Evolutionary conservation across 2,888 invertebrate genomes (phyloP).

Genomic region (Xestobium rufovillosum): DNA sequence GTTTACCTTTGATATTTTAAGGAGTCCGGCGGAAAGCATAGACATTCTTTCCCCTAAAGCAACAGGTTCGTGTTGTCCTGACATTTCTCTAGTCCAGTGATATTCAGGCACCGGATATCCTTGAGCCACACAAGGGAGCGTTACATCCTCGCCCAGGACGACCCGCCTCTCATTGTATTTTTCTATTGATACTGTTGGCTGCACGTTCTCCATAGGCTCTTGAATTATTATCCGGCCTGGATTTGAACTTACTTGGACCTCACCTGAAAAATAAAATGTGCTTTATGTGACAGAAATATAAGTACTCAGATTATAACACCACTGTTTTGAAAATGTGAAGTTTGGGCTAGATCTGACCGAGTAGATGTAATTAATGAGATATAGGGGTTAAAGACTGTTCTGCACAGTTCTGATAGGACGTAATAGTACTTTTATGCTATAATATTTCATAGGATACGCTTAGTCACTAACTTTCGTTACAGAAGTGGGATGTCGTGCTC

Average conservation of each 20-base stretch:
- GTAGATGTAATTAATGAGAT: no score
- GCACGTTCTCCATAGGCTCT: conserved; percentile 69
- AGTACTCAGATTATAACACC: background rate
- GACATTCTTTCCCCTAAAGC: conserved; percentile 56
- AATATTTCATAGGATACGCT: no score
- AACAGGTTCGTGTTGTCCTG: conserved; percentile 59
- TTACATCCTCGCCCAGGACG: conserved; percentile 64
- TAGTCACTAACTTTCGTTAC: no score
- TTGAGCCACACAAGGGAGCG: conserved; percentile 71
- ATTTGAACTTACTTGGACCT: conserved; percentile 51
- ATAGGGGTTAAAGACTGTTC: no score
- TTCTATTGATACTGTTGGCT: conserved; percentile 66
- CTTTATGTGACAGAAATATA: conserved; percentile 2
- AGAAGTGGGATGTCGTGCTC: no score
- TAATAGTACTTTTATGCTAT: no score
- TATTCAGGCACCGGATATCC: conserved; percentile 75
- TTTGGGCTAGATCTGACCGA: no score
- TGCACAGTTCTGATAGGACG: no score
- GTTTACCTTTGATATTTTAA: conserved; percentile 57
- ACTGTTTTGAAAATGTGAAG: background rate
- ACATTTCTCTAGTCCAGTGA: conserved; percentile 72
- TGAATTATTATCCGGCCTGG: conserved; percentile 62
- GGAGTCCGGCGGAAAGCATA: conserved; percentile 55
- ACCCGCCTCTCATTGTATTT: conserved; percentile 61
- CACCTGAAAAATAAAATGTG: conserved; percentile 41